These are phyloP conservation scores for Frankliniella intonsa DNA, from an alignment of 2,888 invertebrate genomes.

Conservation along the genomic window DNA sequence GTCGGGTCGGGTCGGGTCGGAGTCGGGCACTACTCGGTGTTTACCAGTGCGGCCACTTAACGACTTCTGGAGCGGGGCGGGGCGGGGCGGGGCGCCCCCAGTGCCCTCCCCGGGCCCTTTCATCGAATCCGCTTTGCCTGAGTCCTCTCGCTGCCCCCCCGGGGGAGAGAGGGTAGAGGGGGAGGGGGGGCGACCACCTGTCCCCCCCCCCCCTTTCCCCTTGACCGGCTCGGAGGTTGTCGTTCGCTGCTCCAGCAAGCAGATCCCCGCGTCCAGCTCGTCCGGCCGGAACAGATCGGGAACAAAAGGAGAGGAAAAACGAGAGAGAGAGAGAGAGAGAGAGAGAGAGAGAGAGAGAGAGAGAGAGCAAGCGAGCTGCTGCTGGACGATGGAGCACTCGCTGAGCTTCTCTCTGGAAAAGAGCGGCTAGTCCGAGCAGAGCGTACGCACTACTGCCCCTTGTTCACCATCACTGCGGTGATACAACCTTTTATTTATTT, in stretches of 20 bases:
- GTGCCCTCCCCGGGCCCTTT: background rate
- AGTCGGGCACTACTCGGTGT: background rate
- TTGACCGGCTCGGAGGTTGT: background rate
- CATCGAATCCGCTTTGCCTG: constrained; percentile 10
- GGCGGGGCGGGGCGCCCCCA: background rate
- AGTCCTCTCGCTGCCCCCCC: background rate
- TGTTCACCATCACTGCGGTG: no score
- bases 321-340: background rate
- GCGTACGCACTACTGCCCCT: no score
- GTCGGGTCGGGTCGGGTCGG: background rate
- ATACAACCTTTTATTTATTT: no score
- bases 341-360: background rate
- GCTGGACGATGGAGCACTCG: no score
- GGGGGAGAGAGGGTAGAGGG: no score
- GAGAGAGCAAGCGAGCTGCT: no score
- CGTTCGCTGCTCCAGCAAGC: background rate
- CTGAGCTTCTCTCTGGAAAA: no score
- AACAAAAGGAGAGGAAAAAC: background rate
- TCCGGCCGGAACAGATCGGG: background rate
- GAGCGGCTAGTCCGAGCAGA: no score
- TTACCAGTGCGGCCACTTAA: background rate
- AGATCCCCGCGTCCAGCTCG: background rate
- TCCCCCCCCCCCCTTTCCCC: no score
- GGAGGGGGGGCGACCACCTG: no score
- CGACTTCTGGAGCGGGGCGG: background rate